Evolutionary conservation across 35 echinoderm and acorn worm genomes (phyloP), one percentile per base, ranked within the genome.

Genomic region (Ophioderma brevispina): DNA sequence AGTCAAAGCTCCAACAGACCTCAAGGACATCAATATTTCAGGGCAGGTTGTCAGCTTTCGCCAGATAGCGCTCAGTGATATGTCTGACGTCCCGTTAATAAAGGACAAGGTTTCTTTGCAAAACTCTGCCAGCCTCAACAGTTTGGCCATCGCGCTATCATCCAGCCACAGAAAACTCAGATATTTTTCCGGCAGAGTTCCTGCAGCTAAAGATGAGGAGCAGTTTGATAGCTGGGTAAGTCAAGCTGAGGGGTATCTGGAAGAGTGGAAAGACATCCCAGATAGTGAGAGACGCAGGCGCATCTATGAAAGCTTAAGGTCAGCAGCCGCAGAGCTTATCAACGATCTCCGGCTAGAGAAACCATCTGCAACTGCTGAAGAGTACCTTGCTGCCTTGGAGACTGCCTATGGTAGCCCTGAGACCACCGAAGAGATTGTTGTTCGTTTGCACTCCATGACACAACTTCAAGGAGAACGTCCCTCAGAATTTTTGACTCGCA

Each of bases 331-430:
- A 1, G 50, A 75, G 17, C n/a, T 94, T 6, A 89, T 95, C 0
- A 78, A 34, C 23, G 89, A 95, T 49, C 36, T 95, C 1, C 89
- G 40, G 25, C 25, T 37, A 13, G 83, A 95, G 31, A 64, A 77
- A 21, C 87, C 82, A 6, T 0, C 77, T 37, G 93, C 89, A 11
- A 86, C 84, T 1, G 31, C 84, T 5, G 49, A 83, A 56, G 93
- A 95, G 0, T 95, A 91, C 49, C 30, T 95, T 8, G 19, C 43
- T 3, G 84, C 93, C 25, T 32, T 95, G 5, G 78, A 95, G 21
- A 28, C 81, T 19, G 89, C 93, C 0, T 91, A 87, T 87, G 89
- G 93, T 25, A 87, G 32, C 42, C 91, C 82, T 11, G 84, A 95
- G 33, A 91, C 39, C 31, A 77, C 41, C 1, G 87, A 95, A 19